A percentile compares a stretch with the other conserved stretches of the same genome.
Evolutionary conservation across 1,140 invertebrate genomes (phyloP).

Genomic region (Cryptotermes secundus): DNA sequence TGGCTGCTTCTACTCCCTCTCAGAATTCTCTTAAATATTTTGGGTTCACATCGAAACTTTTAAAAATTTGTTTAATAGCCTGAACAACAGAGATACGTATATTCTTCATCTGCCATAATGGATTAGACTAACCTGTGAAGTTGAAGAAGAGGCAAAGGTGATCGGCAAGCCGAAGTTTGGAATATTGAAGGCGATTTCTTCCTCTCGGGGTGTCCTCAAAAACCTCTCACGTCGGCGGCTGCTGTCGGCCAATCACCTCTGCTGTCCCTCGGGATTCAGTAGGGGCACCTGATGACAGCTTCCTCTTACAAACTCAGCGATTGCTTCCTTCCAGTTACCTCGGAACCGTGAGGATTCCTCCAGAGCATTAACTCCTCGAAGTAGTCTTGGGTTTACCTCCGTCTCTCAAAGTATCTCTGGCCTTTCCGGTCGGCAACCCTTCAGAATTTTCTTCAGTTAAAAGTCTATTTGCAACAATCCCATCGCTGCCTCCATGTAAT

Average conservation of each 20-base stretch:
- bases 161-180: not conserved
- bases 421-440: not conserved
- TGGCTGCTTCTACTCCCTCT: not conserved
- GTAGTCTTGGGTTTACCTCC: not conserved
- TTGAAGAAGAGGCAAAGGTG: not conserved
- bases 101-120: constrained; percentile 10
- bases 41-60: not conserved
- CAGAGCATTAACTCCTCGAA: constrained; percentile 13
- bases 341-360: not conserved
- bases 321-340: not conserved
- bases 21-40: constrained; percentile 19
- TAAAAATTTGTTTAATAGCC: constrained; percentile 19
- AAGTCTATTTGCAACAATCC: not conserved
- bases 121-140: not conserved
- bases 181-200: not conserved
- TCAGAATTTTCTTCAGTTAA: not conserved
- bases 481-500: not conserved
- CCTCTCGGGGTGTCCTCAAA: not conserved
- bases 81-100: not conserved
- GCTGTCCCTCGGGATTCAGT: not conserved
- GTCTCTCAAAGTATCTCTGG: not conserved
- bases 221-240: not conserved
- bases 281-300: not conserved
- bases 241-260: not conserved
- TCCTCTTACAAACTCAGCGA: not conserved